These are phyloP conservation scores for Crax fasciolata DNA, from an alignment of 2,797 vertebrate genomes.

Conservation along the genomic window DNA sequence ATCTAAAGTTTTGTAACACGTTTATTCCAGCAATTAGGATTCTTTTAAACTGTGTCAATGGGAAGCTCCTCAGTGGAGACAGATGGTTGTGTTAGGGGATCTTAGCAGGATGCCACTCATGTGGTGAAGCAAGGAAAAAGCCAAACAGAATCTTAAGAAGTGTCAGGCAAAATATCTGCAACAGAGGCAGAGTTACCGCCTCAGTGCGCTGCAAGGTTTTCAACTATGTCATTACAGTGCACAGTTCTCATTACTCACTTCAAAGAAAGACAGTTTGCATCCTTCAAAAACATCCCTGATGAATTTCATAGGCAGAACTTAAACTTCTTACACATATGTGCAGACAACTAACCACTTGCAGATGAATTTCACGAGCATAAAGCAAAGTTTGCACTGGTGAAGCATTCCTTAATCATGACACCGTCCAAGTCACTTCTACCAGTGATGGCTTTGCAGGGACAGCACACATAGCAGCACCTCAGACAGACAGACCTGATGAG, in stretches of 20 bases:
- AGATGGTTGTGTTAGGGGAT: conserved; percentile 56
- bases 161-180: background rate
- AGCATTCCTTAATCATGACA: background rate
- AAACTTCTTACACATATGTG: background rate
- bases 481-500: background rate
- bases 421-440: background rate
- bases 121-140: background rate
- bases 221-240: background rate
- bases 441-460: background rate
- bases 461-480: background rate
- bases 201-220: background rate
- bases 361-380: background rate
- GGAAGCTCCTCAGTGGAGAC: background rate
- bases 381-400: background rate
- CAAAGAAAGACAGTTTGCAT: background rate
- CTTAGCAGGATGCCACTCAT: conserved; percentile 18
- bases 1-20: conserved; percentile 10
- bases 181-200: background rate
- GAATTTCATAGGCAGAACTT: background rate
- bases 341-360: background rate
- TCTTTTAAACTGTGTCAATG: background rate
- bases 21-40: background rate
- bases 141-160: conserved; percentile 27
- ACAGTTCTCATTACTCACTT: background rate
- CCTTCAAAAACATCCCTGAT: background rate